A percentile compares a stretch with the other conserved stretches of the same genome.
Conservation (phyloP, 2,888 invertebrate genomes). For the Orthonevra nobilis region DNA sequence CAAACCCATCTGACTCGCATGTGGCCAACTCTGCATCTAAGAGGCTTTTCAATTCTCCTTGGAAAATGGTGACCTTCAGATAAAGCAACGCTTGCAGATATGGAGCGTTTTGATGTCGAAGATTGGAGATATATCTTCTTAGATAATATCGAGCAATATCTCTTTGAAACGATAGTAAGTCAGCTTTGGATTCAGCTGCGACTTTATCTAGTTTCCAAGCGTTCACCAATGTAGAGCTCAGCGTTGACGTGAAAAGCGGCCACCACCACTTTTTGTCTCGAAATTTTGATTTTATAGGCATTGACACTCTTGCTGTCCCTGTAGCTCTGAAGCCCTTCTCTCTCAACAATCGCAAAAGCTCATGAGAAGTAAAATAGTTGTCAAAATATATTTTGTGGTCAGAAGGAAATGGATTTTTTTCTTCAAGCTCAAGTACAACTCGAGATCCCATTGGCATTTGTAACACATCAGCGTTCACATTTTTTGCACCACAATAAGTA, state of each 20-base stretch:
- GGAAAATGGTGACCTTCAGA: conserved; percentile 11
- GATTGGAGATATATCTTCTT: conserved; percentile 20
- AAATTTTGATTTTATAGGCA: conserved; percentile 17
- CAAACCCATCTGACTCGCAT: conserved; percentile 16
- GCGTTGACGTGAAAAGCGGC: conserved; percentile 21
- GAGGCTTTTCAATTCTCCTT: conserved; percentile 6
- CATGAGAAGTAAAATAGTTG: neutral
- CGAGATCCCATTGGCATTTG: conserved; percentile 5
- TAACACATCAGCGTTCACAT: neutral
- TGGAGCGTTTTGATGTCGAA: conserved; percentile 7
- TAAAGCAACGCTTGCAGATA: conserved; percentile 13
- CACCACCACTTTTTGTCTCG: conserved; percentile 20
- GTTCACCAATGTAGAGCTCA: conserved; percentile 12
- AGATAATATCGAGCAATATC: conserved; percentile 11
- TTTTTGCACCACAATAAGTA: neutral
- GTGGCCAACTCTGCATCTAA: conserved; percentile 14
- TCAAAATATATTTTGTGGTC: conserved; percentile 14
- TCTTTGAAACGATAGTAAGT: conserved; percentile 20
- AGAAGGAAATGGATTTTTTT: neutral
- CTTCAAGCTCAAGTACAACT: conserved; percentile 3
- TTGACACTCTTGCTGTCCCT: conserved; percentile 6
- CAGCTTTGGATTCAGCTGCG: conserved; percentile 21
- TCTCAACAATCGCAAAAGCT: conserved; percentile 17
- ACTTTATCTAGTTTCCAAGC: conserved; percentile 27
- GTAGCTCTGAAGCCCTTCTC: conserved; percentile 10